phyloP scores from a whole-genome alignment of 1,140 invertebrate species.

The Drosophila sechellia region DNA sequence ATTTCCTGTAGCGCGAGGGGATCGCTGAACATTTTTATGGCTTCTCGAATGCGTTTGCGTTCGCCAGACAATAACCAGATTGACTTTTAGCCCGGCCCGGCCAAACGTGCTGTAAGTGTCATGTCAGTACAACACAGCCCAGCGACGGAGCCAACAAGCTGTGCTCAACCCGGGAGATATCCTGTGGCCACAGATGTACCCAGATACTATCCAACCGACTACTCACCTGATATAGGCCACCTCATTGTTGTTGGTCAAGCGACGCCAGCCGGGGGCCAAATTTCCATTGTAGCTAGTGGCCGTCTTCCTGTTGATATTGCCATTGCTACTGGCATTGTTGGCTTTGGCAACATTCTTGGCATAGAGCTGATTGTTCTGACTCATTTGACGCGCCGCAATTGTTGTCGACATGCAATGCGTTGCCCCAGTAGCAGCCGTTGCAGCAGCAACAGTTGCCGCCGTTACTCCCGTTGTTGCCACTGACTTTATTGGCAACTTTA shows the following conservation, averaged over 20 bases:
- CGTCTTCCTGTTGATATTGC: conserved; percentile 26
- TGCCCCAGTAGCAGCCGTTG: conserved; percentile 34
- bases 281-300: conserved; percentile 67
- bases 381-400: conserved; percentile 74
- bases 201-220: not conserved
- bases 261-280: conserved; percentile 83
- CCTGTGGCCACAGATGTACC: conserved; percentile 10
- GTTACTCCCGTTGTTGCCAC: conserved; percentile 35
- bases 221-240: conserved; percentile 84
- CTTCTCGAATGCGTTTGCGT: conserved; percentile 61
- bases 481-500: conserved; percentile 66
- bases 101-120: conserved; percentile 67
- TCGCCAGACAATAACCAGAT: conserved; percentile 72
- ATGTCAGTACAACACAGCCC: conserved; percentile 51
- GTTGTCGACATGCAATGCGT: conserved; percentile 65
- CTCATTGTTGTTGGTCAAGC: conserved; percentile 79
- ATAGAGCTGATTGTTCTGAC: conserved; percentile 69
- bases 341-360: conserved; percentile 67
- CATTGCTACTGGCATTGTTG: conserved; percentile 39
- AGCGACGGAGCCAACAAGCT: conserved; percentile 11
- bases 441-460: conserved; percentile 51
- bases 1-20: conserved; percentile 63
- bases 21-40: conserved; percentile 66
- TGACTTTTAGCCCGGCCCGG: conserved; percentile 63
- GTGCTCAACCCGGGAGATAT: conserved; percentile 17